phyloP scores from a whole-genome alignment of 2,797 vertebrate genomes.

The Karalla daura region DNA sequence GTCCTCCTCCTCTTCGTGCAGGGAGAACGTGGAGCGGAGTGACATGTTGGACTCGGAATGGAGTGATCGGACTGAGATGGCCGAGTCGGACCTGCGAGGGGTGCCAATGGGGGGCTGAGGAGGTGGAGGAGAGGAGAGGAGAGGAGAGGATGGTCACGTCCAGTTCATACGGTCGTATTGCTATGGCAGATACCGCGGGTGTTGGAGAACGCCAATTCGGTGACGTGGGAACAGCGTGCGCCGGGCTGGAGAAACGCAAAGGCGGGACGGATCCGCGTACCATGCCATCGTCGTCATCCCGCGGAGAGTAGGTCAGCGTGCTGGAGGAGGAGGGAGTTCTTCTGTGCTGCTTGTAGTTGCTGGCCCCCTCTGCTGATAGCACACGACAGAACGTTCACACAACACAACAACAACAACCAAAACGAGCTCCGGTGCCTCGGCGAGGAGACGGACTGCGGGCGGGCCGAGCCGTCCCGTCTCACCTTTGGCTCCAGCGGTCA shows the following conservation, averaged over 20 bases:
- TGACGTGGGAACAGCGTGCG: too few species aligned
- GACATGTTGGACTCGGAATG: conserved; percentile 99
- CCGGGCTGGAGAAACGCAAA: not conserved
- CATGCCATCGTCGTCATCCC: conserved; percentile 96
- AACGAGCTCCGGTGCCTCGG: not conserved
- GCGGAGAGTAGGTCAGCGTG: conserved; percentile 92
- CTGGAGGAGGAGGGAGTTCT: conserved; percentile 97
- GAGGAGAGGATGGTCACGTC: not conserved
- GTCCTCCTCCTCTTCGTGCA: conserved; percentile 99
- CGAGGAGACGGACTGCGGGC: not conserved
- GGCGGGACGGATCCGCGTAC: conserved; percentile 72
- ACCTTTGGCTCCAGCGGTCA: conserved; percentile 77
- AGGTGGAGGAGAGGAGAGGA: conserved; percentile 2
- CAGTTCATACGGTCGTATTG: not conserved
- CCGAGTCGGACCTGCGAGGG: conserved; percentile 94
- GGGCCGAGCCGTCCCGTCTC: not conserved
- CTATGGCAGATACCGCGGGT: too few species aligned
- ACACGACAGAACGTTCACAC: not conserved
- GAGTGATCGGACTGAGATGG: conserved; percentile 95
- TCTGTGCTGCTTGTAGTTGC: conserved; percentile 93
- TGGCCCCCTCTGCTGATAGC: conserved; percentile 87
- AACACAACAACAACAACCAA: not conserved
- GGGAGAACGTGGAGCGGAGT: conserved; percentile 96
- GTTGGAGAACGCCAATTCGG: too few species aligned
- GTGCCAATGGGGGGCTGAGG: conserved; percentile 91